A percentile compares a stretch with the other conserved stretches of the same genome.
Evolutionary conservation across 2,113 vertebrate genomes (phyloP).

Genomic region (Chaetorhynchus papuensis): DNA sequence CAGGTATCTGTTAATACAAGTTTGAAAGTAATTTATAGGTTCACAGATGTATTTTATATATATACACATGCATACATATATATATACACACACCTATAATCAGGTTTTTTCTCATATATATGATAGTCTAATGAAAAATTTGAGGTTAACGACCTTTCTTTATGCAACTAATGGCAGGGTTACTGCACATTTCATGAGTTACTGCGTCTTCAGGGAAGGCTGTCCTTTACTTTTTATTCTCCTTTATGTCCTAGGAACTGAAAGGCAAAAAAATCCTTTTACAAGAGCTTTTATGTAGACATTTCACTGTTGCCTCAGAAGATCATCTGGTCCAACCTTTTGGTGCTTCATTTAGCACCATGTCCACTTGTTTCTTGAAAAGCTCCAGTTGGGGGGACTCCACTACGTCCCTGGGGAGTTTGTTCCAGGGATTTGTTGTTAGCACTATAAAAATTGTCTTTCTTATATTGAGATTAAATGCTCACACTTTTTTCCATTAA

Average conservation of each 20-base stretch:
- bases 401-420: background rate
- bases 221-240: background rate
- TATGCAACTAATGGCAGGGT: background rate
- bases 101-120: background rate
- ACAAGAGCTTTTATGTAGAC: background rate
- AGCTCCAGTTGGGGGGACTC: background rate
- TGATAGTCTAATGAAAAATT: background rate
- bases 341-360: background rate
- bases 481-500: background rate
- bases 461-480: background rate
- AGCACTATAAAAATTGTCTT: background rate
- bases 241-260: background rate
- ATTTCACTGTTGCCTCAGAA: background rate
- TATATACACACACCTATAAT: background rate
- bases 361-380: background rate
- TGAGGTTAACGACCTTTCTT: background rate
- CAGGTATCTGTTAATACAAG: background rate
- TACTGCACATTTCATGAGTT: background rate
- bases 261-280: background rate
- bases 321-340: background rate
- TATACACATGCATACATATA: background rate
- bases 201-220: background rate
- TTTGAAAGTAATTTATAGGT: background rate
- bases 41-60: background rate
- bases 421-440: background rate